Conservation (phyloP, 53 echinoderm and acorn worm genomes). For the Echinometra lucunter region DNA sequence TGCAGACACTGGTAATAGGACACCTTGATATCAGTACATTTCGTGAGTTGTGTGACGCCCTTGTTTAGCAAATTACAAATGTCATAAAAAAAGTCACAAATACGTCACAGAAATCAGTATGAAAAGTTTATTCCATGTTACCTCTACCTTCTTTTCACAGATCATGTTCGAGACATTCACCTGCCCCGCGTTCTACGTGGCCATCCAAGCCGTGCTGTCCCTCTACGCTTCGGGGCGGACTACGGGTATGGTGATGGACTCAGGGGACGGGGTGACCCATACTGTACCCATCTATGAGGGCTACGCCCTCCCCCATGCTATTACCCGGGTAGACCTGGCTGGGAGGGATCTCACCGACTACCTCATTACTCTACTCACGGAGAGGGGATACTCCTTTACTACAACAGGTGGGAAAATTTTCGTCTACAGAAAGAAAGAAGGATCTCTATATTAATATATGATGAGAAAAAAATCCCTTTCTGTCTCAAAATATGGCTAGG, state of each 20-base stretch:
- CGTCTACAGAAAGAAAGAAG: too few species aligned
- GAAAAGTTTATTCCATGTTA: too few species aligned
- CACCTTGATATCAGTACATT: too few species aligned
- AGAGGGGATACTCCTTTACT: slow-evolving; percentile 98
- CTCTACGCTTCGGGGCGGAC: slow-evolving; percentile 98
- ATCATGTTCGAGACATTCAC: slow-evolving; percentile 99
- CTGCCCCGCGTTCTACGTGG: slow-evolving; percentile 94
- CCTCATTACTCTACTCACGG: slow-evolving; percentile 97
- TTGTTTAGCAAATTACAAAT: too few species aligned
- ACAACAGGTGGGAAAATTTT: slow-evolving; percentile 81
- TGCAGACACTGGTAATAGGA: too few species aligned
- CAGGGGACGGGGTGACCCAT: slow-evolving; percentile 95
- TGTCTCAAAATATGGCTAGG: too few species aligned
- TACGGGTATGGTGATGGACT: slow-evolving; percentile 93
- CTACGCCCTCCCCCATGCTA: slow-evolving; percentile 99
- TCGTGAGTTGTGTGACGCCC: too few species aligned
- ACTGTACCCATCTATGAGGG: slow-evolving; percentile 98
- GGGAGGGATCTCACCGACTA: slow-evolving; percentile 97
- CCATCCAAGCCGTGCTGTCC: slow-evolving; percentile 97
- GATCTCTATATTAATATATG: too few species aligned
- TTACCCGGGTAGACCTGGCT: slow-evolving; percentile 95
- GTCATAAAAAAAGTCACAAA: too few species aligned
- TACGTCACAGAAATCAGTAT: too few species aligned
- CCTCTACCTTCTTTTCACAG: slow-evolving; percentile 38
- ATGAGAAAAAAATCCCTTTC: too few species aligned